These are phyloP conservation scores for Gymnoscopelus microlampas DNA, from an alignment of 2,797 vertebrate species.

Conservation along the genomic window DNA sequence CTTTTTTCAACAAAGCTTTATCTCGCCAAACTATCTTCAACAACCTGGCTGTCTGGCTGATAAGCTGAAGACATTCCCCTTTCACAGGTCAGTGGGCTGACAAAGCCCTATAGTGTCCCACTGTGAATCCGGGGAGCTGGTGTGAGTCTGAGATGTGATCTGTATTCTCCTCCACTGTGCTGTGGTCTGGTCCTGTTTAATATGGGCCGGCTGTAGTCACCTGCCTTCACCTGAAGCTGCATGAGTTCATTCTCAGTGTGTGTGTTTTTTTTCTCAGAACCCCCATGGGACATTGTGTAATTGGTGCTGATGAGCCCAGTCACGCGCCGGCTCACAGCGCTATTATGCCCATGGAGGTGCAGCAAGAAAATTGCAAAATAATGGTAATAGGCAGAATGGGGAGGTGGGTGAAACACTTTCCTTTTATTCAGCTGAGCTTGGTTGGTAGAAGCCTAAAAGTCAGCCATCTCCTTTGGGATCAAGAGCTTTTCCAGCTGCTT, in stretches of 20 bases:
- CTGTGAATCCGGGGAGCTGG: no score
- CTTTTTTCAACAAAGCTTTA: no score
- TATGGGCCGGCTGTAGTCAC: conserved; percentile 55
- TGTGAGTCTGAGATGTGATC: conserved; percentile 31
- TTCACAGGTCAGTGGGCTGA: no score
- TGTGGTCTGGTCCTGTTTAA: conserved; percentile 60
- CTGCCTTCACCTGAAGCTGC: conserved; percentile 56
- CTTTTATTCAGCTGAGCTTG: conserved; percentile 39
- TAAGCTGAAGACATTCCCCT: no score
- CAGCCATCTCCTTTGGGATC: conserved; percentile 61
- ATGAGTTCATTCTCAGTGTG: conserved; percentile 58
- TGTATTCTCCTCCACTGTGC: conserved; percentile 49
- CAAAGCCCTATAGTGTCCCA: no score
- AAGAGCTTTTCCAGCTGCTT: conserved; percentile 58
- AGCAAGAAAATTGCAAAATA: conserved; percentile 20
- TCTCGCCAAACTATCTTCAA: no score
- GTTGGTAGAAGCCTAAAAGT: conserved; percentile 50
- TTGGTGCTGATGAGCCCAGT: conserved; percentile 71
- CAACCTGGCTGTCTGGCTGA: no score
- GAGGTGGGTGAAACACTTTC: conserved; percentile 40
- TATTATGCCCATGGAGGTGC: conserved; percentile 51
- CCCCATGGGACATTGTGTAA: conserved; percentile 65
- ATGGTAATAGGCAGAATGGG: conserved; percentile 32
- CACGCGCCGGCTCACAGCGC: conserved; percentile 53
- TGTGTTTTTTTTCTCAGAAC: conserved; percentile 39